Conservation (phyloP, 2,888 invertebrate genomes). For the Buathra laborator region DNA sequence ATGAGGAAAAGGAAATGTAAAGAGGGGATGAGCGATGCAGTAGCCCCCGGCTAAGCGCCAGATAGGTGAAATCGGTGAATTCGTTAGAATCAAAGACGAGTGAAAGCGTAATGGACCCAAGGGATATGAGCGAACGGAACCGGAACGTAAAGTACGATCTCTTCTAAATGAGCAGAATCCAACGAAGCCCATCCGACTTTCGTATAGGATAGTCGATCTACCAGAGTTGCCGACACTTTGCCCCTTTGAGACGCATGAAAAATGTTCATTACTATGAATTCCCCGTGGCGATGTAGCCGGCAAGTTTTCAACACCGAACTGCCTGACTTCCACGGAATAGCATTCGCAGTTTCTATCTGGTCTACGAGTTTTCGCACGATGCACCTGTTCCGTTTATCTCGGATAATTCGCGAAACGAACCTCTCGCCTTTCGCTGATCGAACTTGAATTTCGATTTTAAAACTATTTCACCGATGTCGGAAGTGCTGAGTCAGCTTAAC, state of each 20-base stretch:
- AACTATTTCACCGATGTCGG: conserved; percentile 19
- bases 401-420: conserved; percentile 13
- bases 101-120: conserved; percentile 42
- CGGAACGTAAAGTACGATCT: conserved; percentile 6
- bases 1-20: neutral
- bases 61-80: conserved; percentile 37
- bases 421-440: conserved; percentile 1
- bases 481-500: too few species aligned
- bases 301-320: conserved; percentile 7
- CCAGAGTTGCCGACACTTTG: conserved; percentile 32
- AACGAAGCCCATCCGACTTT: conserved; percentile 5
- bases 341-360: neutral
- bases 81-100: conserved; percentile 49
- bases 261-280: conserved; percentile 38
- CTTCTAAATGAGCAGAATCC: conserved; percentile 23
- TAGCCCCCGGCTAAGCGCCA: conserved; percentile 11
- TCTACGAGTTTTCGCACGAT: neutral
- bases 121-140: conserved; percentile 27
- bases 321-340: neutral
- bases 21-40: neutral
- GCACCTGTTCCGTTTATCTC: conserved; percentile 11
- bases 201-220: conserved; percentile 16
- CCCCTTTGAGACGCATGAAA: conserved; percentile 36
- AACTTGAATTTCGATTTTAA: conserved; percentile 29
- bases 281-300: conserved; percentile 16